Conservation (phyloP, 2,888 invertebrate genomes). For the Ferdinandea cuprea region DNA sequence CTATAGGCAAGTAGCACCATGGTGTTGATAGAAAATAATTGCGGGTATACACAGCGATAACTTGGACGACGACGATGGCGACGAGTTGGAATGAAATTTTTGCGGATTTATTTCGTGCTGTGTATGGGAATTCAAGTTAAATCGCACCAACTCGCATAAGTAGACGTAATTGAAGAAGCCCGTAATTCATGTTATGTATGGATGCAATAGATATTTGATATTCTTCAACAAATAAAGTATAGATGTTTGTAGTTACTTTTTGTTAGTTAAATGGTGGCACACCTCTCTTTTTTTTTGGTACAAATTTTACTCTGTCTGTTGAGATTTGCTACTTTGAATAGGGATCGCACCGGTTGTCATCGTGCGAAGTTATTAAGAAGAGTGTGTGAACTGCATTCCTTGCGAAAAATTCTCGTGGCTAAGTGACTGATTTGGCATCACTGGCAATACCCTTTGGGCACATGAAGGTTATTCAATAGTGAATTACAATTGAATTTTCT, state of each 20-base stretch:
- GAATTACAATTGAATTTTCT: no score
- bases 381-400: background rate
- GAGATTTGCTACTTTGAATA: background rate
- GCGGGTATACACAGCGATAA: slow-evolving; percentile 37
- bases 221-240: slow-evolving; percentile 22
- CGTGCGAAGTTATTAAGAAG: background rate
- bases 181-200: slow-evolving; percentile 60
- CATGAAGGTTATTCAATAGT: no score
- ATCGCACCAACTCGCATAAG: slow-evolving; percentile 29
- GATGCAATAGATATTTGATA: slow-evolving; percentile 68
- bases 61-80: slow-evolving; percentile 23
- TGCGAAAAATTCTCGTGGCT: no score
- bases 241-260: background rate
- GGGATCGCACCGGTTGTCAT: background rate
- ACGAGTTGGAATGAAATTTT: slow-evolving; percentile 65
- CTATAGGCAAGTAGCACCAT: background rate
- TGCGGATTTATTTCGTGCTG: slow-evolving; percentile 58
- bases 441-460: no score
- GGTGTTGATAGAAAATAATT: slow-evolving; percentile 41
- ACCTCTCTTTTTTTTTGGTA: slow-evolving; percentile 54
- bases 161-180: slow-evolving; percentile 71
- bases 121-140: slow-evolving; percentile 48
- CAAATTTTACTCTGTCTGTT: no score
- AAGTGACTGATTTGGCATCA: no score
- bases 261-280: slow-evolving; percentile 39